A percentile compares a stretch with the other conserved stretches of the same genome.
phyloP scores from a whole-genome alignment of 2,797 vertebrate genomes.

The Danionella dracula region DNA sequence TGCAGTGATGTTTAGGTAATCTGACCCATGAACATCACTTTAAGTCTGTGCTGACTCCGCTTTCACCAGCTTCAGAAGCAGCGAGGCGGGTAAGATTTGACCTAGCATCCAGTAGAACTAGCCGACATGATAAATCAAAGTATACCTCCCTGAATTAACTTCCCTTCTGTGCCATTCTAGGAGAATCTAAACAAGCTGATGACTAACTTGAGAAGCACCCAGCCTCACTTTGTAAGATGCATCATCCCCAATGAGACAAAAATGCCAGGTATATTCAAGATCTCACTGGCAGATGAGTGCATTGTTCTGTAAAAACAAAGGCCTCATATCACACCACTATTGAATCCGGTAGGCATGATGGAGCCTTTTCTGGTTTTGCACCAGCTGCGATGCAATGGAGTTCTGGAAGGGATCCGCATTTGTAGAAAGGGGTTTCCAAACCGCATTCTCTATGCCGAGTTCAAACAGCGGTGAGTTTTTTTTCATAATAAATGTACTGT shows the following conservation, averaged over 20 bases:
- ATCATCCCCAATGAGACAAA: constrained; percentile 91
- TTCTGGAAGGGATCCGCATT: constrained; percentile 86
- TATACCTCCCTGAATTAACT: neutral
- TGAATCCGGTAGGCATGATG: constrained; percentile 68
- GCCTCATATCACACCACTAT: neutral
- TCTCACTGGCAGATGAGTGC: neutral
- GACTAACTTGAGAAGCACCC: constrained; percentile 85
- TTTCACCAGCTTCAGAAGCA: constrained; percentile 49
- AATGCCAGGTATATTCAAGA: constrained; percentile 72
- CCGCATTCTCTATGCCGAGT: constrained; percentile 82
- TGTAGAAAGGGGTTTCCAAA: constrained; percentile 89
- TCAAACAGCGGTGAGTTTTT: constrained; percentile 76
- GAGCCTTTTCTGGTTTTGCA: constrained; percentile 84
- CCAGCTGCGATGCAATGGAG: constrained; percentile 85
- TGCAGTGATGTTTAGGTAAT: constrained; percentile 92
- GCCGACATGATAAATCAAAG: too few species aligned
- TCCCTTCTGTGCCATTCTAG: constrained; percentile 56
- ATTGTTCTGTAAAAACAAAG: neutral
- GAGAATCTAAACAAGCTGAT: constrained; percentile 92
- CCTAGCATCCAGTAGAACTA: neutral
- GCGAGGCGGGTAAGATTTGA: constrained; percentile 29
- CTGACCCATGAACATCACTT: constrained; percentile 88
- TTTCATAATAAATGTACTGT: too few species aligned
- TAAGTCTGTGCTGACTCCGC: constrained; percentile 87
- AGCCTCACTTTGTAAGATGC: constrained; percentile 90